Evolutionary conservation across 2,113 vertebrate species (phyloP).

Genomic region (Eulacestoma nigropectus): DNA sequence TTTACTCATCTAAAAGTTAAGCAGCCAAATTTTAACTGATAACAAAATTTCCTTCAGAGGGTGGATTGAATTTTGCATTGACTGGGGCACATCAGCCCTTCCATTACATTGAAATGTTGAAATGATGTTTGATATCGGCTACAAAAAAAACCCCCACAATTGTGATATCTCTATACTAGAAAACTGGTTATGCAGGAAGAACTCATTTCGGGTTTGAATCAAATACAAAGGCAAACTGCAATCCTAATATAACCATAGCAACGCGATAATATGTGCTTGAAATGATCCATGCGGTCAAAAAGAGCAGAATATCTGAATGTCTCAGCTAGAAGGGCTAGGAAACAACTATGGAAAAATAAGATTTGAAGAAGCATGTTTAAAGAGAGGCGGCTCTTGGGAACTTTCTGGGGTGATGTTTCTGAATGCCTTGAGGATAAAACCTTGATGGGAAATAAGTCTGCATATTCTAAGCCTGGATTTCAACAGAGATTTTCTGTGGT

Average conservation of each 20-base stretch:
- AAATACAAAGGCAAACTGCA: conserved; percentile 4
- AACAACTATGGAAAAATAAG: background rate
- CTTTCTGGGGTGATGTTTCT: background rate
- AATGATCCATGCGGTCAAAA: conserved; percentile 24
- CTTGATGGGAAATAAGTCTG: background rate
- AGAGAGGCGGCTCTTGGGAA: background rate
- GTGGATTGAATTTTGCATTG: background rate
- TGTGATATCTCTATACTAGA: background rate
- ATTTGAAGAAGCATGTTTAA: background rate
- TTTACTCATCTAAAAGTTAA: background rate
- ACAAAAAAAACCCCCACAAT: background rate
- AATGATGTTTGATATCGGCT: background rate
- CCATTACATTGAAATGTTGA: background rate
- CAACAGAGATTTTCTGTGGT: background rate
- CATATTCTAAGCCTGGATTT: background rate
- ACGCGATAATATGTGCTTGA: background rate
- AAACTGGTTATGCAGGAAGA: background rate
- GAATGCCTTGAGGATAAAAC: background rate
- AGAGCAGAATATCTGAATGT: background rate
- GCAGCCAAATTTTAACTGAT: background rate
- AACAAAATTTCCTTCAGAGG: background rate
- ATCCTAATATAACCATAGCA: conserved; percentile 43
- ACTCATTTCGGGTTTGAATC: background rate
- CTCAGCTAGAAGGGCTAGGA: background rate
- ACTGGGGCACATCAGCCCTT: background rate